Percentiles rank a stretch among this genome's conserved stretches.
Conservation (phyloP, 2,113 vertebrate species). For the Raja brachyura region DNA sequence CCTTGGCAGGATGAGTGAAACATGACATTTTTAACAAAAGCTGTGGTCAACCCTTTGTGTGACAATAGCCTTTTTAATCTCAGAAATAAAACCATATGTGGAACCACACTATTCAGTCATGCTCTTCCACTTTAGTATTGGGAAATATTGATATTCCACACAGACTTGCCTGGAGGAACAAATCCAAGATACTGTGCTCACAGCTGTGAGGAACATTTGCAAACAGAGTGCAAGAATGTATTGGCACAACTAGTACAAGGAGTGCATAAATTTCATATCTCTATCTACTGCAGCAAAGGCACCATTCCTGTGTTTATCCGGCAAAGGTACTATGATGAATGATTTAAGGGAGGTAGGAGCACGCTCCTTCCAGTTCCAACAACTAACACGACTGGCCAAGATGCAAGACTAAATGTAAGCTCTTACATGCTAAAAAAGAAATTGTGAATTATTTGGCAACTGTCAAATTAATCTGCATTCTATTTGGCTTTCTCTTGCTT, state of each 20-base stretch:
- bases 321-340: not conserved
- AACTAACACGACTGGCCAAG: too few species aligned
- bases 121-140: not conserved
- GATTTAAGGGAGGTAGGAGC: not conserved
- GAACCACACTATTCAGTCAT: not conserved
- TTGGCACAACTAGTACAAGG: not conserved
- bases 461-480: not conserved
- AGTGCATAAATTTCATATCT: not conserved
- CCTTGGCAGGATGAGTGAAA: not conserved
- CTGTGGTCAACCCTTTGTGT: not conserved
- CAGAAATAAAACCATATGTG: not conserved
- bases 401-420: not conserved
- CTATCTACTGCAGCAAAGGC: not conserved
- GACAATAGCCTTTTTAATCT: not conserved
- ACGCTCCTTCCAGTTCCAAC: not conserved
- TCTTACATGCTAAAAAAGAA: not conserved
- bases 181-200: not conserved
- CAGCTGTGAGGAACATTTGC: not conserved
- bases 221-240: not conserved
- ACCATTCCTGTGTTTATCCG: not conserved
- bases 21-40: not conserved
- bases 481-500: not conserved
- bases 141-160: not conserved
- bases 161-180: not conserved
- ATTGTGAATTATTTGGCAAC: not conserved